Conservation (phyloP, 2,888 invertebrate species). For the Calliphora vomitoria region DNA sequence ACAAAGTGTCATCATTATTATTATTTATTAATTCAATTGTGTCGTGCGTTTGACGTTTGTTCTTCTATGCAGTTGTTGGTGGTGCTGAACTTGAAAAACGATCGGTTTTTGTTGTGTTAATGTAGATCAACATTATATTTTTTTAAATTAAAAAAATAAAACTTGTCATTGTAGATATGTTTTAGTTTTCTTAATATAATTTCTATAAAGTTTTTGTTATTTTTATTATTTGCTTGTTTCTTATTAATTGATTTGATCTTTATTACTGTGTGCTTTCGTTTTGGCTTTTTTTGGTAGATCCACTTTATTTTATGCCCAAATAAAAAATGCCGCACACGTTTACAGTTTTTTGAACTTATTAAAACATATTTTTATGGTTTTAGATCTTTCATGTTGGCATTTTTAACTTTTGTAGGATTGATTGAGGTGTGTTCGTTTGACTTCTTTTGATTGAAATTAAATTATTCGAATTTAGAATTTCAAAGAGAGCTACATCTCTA, state of each 20-base stretch:
- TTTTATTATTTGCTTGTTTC: neutral
- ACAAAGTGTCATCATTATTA: conserved; percentile 14
- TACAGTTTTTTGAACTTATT: conserved; percentile 7
- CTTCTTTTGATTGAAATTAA: neutral
- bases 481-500: too few relatives aligned
- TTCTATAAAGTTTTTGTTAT: neutral
- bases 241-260: neutral
- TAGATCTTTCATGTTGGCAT: neutral
- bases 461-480: neutral
- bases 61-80: neutral
- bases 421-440: conserved; percentile 1
- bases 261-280: neutral
- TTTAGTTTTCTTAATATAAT: neutral
- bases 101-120: neutral
- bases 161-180: too few relatives aligned
- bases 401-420: neutral
- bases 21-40: conserved; percentile 23
- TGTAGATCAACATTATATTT: neutral
- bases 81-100: conserved; percentile 24
- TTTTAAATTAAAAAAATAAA: neutral
- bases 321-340: neutral
- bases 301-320: neutral
- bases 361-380: neutral
- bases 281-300: neutral
- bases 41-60: neutral